Evolutionary conservation across 2,888 invertebrate species (phyloP).

Genomic region (Drosophila fulvimacula): DNA sequence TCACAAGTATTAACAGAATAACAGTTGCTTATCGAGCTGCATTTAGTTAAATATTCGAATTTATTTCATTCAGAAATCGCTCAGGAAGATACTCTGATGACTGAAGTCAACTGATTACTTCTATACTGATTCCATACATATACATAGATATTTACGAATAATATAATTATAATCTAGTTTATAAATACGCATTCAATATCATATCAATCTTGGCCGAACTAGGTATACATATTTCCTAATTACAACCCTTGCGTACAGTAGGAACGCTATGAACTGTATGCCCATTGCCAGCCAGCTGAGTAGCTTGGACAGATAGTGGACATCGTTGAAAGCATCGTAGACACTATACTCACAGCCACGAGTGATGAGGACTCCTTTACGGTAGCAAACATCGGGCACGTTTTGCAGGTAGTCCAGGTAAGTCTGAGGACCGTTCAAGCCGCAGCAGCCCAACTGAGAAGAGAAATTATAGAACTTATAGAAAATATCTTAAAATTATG

Average conservation of each 20-base stretch:
- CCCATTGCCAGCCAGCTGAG: slow-evolving; percentile 24
- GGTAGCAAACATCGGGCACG: slow-evolving; percentile 39
- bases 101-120: no score
- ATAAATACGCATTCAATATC: no score
- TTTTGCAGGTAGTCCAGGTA: slow-evolving; percentile 38
- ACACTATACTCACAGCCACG: slow-evolving; percentile 38
- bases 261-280: slow-evolving; percentile 1
- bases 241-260: background rate
- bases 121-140: no score
- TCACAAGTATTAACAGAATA: slow-evolving; percentile 42
- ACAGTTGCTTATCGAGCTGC: slow-evolving; percentile 13
- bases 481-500: no score
- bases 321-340: slow-evolving; percentile 17
- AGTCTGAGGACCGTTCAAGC: slow-evolving; percentile 44
- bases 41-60: slow-evolving; percentile 7
- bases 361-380: slow-evolving; percentile 11
- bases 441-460: slow-evolving; percentile 48
- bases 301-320: background rate
- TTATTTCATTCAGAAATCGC: background rate
- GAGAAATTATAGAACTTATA: accelerated
- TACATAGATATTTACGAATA: no score
- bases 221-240: background rate
- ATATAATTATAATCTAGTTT: no score
- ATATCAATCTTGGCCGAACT: background rate
- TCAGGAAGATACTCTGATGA: background rate